Percentiles rank a stretch among this genome's conserved stretches.
Conservation (phyloP, 2,113 vertebrate genomes). For the Erinaceus europaeus region DNA sequence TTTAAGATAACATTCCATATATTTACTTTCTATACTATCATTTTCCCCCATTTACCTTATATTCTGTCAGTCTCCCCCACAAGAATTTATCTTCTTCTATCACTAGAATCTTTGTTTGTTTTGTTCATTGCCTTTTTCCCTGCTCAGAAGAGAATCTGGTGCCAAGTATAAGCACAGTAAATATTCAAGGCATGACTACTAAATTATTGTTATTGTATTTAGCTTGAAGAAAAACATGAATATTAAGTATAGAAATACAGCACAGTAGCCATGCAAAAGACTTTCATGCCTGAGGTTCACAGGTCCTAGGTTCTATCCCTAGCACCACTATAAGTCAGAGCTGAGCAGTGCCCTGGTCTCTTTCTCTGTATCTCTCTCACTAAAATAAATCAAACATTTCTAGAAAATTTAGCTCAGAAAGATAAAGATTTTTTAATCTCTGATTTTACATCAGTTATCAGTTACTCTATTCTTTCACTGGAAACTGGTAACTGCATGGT, state of each 20-base stretch:
- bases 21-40: too few relatives aligned
- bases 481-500: neutral
- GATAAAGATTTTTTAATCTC: too few relatives aligned
- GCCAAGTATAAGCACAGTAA: neutral
- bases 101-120: neutral
- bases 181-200: neutral
- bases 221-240: slow-evolving; percentile 6
- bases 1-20: neutral
- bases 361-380: too few relatives aligned
- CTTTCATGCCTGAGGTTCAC: neutral
- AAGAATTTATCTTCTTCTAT: neutral
- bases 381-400: too few relatives aligned
- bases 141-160: neutral
- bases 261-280: neutral
- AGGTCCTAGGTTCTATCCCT: neutral
- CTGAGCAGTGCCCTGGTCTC: too few relatives aligned
- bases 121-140: neutral
- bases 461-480: neutral
- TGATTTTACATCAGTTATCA: neutral
- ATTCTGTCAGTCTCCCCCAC: neutral
- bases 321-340: neutral
- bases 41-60: neutral
- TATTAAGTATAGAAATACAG: neutral
- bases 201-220: neutral
- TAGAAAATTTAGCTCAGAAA: too few relatives aligned